Evolutionary conservation across 2,113 vertebrate genomes (phyloP).

Genomic region (Dissostichus mawsoni): DNA sequence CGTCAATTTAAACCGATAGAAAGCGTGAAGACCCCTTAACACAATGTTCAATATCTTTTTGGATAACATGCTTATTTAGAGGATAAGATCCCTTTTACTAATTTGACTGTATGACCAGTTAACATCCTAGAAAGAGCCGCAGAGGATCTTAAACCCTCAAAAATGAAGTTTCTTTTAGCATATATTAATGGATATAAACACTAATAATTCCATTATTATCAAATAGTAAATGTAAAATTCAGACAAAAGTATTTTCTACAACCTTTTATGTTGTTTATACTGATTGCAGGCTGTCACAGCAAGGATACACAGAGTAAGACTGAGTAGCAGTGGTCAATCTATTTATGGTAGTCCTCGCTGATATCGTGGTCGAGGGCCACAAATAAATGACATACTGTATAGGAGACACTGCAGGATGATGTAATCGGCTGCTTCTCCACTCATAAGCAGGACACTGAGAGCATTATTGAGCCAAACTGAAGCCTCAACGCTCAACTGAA

Average conservation of each 20-base stretch:
- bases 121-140: background rate
- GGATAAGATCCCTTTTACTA: no score
- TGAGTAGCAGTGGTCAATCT: conserved; percentile 47
- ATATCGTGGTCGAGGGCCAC: conserved; percentile 62
- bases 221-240: background rate
- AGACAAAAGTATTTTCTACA: background rate
- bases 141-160: background rate
- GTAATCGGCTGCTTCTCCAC: conserved; percentile 46
- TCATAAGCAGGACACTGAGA: conserved; percentile 31
- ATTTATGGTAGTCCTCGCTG: conserved; percentile 68
- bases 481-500: conserved; percentile 2
- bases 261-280: conserved; percentile 52
- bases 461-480: conserved; percentile 37
- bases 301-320: conserved; percentile 36
- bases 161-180: background rate
- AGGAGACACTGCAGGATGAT: conserved; percentile 60
- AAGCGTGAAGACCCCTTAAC: no score
- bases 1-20: no score
- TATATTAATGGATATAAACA: background rate
- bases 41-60: background rate
- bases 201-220: background rate
- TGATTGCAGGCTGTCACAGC: conserved; percentile 38
- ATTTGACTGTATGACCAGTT: background rate
- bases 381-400: conserved; percentile 67
- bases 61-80: background rate